Base-by-base conservation (phyloP, 2,888 invertebrate genomes). In the Sialis lutaria region DNA sequence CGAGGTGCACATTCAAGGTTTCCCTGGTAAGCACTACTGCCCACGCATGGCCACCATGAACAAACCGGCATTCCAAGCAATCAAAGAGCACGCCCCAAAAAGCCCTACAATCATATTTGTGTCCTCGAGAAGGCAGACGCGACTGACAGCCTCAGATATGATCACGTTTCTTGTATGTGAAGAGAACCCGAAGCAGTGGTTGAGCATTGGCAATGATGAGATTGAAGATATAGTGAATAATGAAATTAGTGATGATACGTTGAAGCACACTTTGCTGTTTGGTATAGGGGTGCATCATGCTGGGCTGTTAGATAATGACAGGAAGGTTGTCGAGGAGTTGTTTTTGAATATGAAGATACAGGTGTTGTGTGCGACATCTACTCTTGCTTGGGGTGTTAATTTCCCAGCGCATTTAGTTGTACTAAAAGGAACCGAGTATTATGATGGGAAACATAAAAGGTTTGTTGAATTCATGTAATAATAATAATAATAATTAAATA, bases 31-130 rank as follows among this genome's bases (percentile, higher is more conserved):
- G 53, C 93, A 98, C 64, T 99, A 98, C 68, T 99, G 98, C 58
- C 98, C 98, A 0, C 78, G 98, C 43, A 99, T 99, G 98, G 85
- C 95, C 51, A 87, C 95, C 0, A 99, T 99, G 98, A 99, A 99
- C 68, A 88, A 93, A 58, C 97, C 98, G 0, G 85, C 92, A 0
- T 99, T 88, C 69, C 90, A 92, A 65, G 91, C 96, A 0, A 95
- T 98, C 51, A 77, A 84, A 42, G 84, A 87, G 46, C 89, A 97
- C 63, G 93, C 97, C 0, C 90, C 93, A 0, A 67, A 72, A 46
- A 92, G 96, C 57, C 97, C 98, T 0, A 75, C 86, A 0, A 74
- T 99, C 35, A 82, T 99, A 3, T 93, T 93, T 61, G 98, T 98
- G 0, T 93, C 98, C 4, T 97, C 96, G 32, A 73, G 98, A 42